phyloP scores from a whole-genome alignment of 2,797 vertebrate genomes.

The Siniperca obscura region DNA sequence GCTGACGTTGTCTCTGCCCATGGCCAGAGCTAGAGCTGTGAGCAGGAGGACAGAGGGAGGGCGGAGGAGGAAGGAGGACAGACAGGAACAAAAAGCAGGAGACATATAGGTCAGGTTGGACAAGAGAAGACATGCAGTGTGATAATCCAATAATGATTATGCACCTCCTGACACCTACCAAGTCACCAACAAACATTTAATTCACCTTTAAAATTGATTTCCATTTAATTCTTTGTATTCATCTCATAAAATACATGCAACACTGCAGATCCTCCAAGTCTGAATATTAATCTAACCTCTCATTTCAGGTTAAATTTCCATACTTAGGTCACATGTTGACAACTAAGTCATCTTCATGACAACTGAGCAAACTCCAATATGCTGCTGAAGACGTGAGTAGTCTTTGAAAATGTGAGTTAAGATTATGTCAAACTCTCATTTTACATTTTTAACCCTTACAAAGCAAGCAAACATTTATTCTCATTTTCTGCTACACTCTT shows the following conservation, averaged over 20 bases:
- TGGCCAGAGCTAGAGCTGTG: slow-evolving; percentile 89
- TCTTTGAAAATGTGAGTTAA: not conserved
- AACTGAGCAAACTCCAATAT: not conserved
- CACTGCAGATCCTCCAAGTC: not conserved
- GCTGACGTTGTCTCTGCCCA: slow-evolving; percentile 90
- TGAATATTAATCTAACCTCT: not conserved
- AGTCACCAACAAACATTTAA: not conserved
- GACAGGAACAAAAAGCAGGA: not conserved
- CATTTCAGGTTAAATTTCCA: not conserved
- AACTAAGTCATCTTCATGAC: not conserved
- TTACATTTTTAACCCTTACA: not conserved
- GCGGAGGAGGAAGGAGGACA: not conserved
- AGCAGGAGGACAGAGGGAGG: not conserved
- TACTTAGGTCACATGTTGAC: not conserved
- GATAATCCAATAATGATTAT: not conserved
- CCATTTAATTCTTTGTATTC: not conserved
- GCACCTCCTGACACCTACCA: not conserved
- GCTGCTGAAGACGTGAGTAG: not conserved
- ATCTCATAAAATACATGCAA: not conserved
- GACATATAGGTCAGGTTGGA: not conserved
- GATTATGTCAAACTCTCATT: not conserved
- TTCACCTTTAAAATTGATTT: not conserved
- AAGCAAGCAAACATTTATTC: not conserved
- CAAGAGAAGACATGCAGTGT: not conserved
- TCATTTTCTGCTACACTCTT: not conserved